Percentiles rank a stretch among this genome's conserved stretches.
Evolutionary conservation across 2,888 invertebrate species (phyloP).

Genomic region (Tetragonula carbonaria): DNA sequence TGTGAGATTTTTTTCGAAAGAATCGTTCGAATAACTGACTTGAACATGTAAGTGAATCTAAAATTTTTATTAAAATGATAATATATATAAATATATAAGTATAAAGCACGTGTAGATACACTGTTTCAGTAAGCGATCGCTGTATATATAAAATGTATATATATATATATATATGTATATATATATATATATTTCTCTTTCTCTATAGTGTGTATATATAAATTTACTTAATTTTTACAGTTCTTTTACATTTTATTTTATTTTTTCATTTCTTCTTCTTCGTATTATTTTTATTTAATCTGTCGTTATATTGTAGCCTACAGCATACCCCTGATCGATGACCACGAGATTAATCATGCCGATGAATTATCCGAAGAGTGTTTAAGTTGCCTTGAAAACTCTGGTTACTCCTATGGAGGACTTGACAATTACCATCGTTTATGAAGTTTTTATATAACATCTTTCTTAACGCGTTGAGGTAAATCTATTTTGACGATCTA

Average conservation of each 20-base stretch:
- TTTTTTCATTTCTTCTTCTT: constrained; percentile 21
- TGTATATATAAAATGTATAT: constrained; percentile 67
- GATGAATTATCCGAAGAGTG: constrained; percentile 20
- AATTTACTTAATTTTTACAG: constrained; percentile 52
- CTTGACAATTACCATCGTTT: background rate
- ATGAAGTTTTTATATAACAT: background rate
- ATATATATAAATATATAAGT: constrained; percentile 58
- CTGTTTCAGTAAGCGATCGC: constrained; percentile 52
- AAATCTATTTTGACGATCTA: background rate
- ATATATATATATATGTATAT: constrained; percentile 53
- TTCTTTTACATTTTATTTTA: constrained; percentile 30
- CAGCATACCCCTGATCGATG: constrained; percentile 31
- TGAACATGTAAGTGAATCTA: constrained; percentile 23
- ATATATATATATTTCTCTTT: constrained; percentile 17
- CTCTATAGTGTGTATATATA: constrained; percentile 53
- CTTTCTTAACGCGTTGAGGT: background rate
- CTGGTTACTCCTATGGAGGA: background rate
- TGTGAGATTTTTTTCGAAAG: background rate
- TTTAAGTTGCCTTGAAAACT: constrained; percentile 5
- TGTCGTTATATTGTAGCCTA: constrained; percentile 30
- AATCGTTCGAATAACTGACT: constrained; percentile 8
- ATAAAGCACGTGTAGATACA: constrained; percentile 69
- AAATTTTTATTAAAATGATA: constrained; percentile 68
- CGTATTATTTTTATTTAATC: constrained; percentile 8
- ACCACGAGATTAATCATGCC: constrained; percentile 25